Percentiles rank a stretch among this genome's conserved stretches.
These are phyloP conservation scores for Heteromyza rotundicornis DNA, from an alignment of 2,888 invertebrate species.

Conservation along the genomic window DNA sequence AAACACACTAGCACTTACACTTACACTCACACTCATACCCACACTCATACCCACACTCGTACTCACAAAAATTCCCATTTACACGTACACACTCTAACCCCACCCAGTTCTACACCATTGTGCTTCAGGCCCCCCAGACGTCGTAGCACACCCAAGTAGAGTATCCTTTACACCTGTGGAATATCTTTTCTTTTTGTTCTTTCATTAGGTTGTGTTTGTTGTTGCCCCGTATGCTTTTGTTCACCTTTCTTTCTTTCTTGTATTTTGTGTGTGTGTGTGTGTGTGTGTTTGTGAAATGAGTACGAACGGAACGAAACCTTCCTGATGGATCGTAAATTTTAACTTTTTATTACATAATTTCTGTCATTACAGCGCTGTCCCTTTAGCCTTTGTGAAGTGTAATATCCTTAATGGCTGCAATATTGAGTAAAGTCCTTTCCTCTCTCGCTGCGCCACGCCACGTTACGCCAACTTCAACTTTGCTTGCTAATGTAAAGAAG, in stretches of 20 bases:
- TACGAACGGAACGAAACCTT: too few relatives aligned
- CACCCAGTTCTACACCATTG: background rate
- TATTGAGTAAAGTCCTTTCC: conserved; percentile 19
- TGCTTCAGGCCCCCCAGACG: background rate
- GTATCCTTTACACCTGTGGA: conserved; percentile 33
- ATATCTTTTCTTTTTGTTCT: conserved; percentile 31
- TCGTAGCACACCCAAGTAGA: background rate
- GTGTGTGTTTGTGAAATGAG: too few relatives aligned
- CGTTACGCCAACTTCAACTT: conserved; percentile 11
- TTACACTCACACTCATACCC: background rate
- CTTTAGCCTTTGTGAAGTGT: conserved; percentile 20
- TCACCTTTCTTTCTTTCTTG: background rate
- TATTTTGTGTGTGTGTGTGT: too few relatives aligned
- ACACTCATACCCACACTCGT: background rate
- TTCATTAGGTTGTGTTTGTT: conserved; percentile 24
- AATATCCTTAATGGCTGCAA: conserved; percentile 51
- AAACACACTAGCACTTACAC: background rate
- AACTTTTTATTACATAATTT: conserved; percentile 59
- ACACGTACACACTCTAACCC: background rate
- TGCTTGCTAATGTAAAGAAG: conserved; percentile 6
- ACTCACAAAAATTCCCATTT: background rate
- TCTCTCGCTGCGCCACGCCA: conserved; percentile 19
- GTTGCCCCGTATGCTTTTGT: conserved; percentile 25
- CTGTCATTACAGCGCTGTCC: conserved; percentile 49
- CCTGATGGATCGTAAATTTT: conserved; percentile 52